Base-by-base conservation (phyloP, 2,797 vertebrate species). In the Spea hammondii region DNA sequence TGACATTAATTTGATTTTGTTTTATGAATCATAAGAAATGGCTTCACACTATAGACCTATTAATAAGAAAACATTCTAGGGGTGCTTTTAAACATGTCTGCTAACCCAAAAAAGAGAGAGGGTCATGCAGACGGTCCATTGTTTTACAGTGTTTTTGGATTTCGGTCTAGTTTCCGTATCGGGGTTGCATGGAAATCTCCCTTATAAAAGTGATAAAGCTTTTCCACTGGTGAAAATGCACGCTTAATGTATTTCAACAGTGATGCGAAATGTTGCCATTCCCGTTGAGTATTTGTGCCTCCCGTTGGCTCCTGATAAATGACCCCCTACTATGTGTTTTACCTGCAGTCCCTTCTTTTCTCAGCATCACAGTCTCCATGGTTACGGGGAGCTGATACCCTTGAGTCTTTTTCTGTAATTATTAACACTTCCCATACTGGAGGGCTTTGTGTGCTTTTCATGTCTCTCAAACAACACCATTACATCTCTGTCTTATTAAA, bases 331-430 rank as follows among this genome's bases (percentile, higher is more conserved):
- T 60, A 78, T 67, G 77, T 74, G 83, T 82, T 88, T 87, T 88
- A 80, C 83, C 81, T 88, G 89, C 91, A 86, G 72, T 72, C 85
- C 77, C 82, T 50, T 74, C 88, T 89, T 89, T 90, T 87, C 81
- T 84, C 90, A 92, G 92, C 89, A 92, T 93, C 91, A 88, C 89
- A 90, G 93, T 94, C 93, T 91, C 92, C 91, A 94, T 94, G 92
- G 93, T 87, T 92, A 94, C 93, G 90, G 91, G 91, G 90, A 91
- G 89, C 92, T 89, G 55, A 73, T 77, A 82, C 80, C 70, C 65
- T 77, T n/a, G 46, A 82, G 74, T 51, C 57, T 68, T 68, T 54
- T 51, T 47, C 70, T 69, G 65, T 77, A 69, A 73, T 73, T 74
- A 72, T 80, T 80, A 76, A 77, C 79, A 53, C 79, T 70, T 77